phyloP scores from a whole-genome alignment of 2,797 vertebrate genomes.

The Sebastes ruberrimus region DNA sequence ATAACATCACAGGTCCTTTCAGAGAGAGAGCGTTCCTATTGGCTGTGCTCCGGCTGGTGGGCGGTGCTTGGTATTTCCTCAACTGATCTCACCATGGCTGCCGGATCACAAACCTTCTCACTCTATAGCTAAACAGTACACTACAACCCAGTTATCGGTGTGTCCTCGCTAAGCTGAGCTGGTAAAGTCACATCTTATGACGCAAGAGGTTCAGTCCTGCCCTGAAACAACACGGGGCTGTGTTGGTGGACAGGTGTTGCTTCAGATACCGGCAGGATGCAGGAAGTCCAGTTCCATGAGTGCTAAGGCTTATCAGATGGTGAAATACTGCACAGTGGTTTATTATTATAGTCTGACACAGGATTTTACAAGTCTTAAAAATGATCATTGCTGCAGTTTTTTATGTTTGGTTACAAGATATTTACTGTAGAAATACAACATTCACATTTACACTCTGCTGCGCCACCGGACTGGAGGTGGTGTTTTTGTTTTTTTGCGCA shows the following conservation, averaged over 20 bases:
- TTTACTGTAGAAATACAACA: neutral
- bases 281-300: neutral
- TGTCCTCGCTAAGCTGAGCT: too few species aligned
- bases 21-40: too few species aligned
- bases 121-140: too few species aligned
- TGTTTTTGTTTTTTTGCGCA: neutral
- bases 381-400: neutral
- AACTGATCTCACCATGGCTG: too few species aligned
- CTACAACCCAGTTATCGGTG: too few species aligned
- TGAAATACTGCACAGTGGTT: neutral
- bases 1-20: too few species aligned
- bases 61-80: too few species aligned
- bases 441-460: neutral
- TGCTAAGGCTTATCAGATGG: neutral
- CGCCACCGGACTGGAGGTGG: neutral
- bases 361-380: too few species aligned
- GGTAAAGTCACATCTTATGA: too few species aligned
- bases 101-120: too few species aligned
- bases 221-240: neutral
- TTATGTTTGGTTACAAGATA: neutral
- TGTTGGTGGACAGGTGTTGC: neutral
- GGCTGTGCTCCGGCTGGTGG: too few species aligned
- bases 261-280: neutral
- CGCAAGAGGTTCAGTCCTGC: too few species aligned
- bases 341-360: neutral